phyloP scores from a whole-genome alignment of 2,113 vertebrate genomes.

The Cynopterus brachyotis region DNA sequence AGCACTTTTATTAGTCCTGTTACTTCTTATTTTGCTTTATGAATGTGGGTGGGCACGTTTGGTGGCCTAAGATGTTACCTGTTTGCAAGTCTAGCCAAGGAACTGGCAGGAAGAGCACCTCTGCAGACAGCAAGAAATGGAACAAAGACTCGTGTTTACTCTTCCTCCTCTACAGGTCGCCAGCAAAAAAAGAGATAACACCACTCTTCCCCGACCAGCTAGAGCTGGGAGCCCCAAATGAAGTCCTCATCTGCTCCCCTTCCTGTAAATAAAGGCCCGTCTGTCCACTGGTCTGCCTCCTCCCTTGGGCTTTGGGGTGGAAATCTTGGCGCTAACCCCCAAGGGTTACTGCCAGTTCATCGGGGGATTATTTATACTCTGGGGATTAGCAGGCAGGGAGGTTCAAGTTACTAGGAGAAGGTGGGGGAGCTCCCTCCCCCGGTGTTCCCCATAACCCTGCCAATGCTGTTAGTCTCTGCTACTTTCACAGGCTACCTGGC shows the following conservation, averaged over 20 bases:
- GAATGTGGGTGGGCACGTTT: neutral
- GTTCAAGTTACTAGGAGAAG: constrained; percentile 71
- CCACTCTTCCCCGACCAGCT: neutral
- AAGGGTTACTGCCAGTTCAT: constrained; percentile 66
- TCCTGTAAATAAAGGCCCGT: constrained; percentile 78
- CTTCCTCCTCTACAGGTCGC: constrained; percentile 74
- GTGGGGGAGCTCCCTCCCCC: constrained; percentile 40
- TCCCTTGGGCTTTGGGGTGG: constrained; percentile 47
- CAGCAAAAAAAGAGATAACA: constrained; percentile 84
- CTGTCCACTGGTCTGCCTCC: constrained; percentile 45
- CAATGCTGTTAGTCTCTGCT: neutral
- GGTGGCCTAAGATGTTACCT: neutral
- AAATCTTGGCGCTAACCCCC: constrained; percentile 67
- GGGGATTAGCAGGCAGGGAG: constrained; percentile 73
- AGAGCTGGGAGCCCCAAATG: neutral
- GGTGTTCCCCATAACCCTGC: constrained; percentile 56
- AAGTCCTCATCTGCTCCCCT: constrained; percentile 11
- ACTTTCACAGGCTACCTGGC: neutral
- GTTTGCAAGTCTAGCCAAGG: neutral
- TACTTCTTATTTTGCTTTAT: neutral
- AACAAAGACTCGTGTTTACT: neutral
- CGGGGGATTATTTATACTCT: constrained; percentile 81
- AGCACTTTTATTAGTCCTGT: neutral
- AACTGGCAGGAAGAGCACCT: neutral
- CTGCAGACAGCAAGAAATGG: neutral